Evolutionary conservation across 2,888 invertebrate species (phyloP).

Genomic region (Iselma pallidipennis): DNA sequence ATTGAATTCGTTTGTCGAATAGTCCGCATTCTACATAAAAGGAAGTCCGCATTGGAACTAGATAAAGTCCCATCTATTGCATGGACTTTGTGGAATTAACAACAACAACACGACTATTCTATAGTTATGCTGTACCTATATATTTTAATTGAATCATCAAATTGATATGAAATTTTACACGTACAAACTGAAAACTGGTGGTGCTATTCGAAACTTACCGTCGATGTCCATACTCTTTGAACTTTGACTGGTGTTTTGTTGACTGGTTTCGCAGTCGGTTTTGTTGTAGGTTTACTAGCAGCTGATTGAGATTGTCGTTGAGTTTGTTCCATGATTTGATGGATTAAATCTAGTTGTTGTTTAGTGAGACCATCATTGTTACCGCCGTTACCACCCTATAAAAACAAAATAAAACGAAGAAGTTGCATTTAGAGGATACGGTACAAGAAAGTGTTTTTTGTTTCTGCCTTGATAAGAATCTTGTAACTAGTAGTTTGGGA

Average conservation of each 20-base stretch:
- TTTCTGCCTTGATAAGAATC: background rate
- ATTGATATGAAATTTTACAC: background rate
- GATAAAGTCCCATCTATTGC: background rate
- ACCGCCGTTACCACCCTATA: slow-evolving; percentile 56
- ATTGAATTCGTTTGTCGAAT: slow-evolving; percentile 26
- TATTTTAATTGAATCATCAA: background rate
- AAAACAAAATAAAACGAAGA: slow-evolving; percentile 20
- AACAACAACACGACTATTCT: background rate
- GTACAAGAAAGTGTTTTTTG: too few relatives aligned
- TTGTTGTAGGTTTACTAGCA: slow-evolving; percentile 50
- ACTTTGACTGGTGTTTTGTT: slow-evolving; percentile 46
- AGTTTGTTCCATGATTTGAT: slow-evolving; percentile 77
- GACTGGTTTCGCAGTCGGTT: slow-evolving; percentile 42
- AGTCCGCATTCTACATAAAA: slow-evolving; percentile 13
- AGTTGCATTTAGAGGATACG: too few relatives aligned
- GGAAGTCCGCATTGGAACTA: background rate
- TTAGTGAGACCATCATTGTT: slow-evolving; percentile 71
- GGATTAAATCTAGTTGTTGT: slow-evolving; percentile 75
- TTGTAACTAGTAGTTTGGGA: background rate
- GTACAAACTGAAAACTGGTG: background rate
- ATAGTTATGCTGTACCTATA: background rate
- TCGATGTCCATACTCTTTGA: slow-evolving; percentile 51
- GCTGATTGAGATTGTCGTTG: slow-evolving; percentile 63
- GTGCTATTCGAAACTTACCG: slow-evolving; percentile 27
- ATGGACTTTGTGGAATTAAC: background rate